Evolutionary conservation across 1,140 invertebrate genomes (phyloP).

Genomic region (Drepana arcuata): DNA sequence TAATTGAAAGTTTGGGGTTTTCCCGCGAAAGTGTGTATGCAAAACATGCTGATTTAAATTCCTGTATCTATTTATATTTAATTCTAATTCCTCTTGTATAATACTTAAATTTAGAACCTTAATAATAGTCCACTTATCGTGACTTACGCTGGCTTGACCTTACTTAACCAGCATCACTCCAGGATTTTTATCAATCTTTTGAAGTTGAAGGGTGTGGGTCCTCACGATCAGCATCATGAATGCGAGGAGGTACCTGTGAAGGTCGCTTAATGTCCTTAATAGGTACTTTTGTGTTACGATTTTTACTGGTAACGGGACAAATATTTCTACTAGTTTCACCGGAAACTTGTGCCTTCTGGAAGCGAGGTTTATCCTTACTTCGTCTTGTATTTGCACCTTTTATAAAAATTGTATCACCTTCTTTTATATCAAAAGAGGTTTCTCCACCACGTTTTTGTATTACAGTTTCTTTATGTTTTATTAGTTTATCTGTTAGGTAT

Average conservation of each 20-base stretch:
- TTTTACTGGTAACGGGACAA: conserved; percentile 10
- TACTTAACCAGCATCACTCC: conserved; percentile 11
- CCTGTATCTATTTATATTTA: conserved; percentile 11
- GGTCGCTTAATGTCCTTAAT: conserved; percentile 14
- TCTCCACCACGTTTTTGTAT: background rate
- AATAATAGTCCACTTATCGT: conserved; percentile 12
- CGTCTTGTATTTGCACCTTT: conserved; percentile 16
- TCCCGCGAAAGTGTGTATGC: background rate
- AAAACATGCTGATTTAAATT: conserved; percentile 2
- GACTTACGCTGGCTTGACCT: conserved; percentile 10
- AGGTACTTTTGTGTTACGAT: conserved; percentile 14
- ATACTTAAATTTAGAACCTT: conserved; percentile 14
- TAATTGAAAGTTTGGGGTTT: conserved; percentile 5
- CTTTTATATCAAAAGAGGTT: conserved; percentile 1
- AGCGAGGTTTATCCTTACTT: conserved; percentile 22
- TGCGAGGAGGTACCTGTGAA: conserved; percentile 9
- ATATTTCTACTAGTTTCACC: conserved; percentile 11
- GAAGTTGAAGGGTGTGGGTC: conserved; percentile 14
- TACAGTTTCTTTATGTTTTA: background rate
- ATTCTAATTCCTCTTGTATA: conserved; percentile 9
- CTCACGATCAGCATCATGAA: conserved; percentile 1
- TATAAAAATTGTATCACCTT: conserved; percentile 15
- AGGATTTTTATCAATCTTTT: conserved; percentile 12
- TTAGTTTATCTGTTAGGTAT: background rate
- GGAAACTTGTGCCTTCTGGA: conserved; percentile 13